These are phyloP conservation scores for Zaprionus obscuricornis DNA, from an alignment of 2,888 invertebrate species.

Conservation along the genomic window DNA sequence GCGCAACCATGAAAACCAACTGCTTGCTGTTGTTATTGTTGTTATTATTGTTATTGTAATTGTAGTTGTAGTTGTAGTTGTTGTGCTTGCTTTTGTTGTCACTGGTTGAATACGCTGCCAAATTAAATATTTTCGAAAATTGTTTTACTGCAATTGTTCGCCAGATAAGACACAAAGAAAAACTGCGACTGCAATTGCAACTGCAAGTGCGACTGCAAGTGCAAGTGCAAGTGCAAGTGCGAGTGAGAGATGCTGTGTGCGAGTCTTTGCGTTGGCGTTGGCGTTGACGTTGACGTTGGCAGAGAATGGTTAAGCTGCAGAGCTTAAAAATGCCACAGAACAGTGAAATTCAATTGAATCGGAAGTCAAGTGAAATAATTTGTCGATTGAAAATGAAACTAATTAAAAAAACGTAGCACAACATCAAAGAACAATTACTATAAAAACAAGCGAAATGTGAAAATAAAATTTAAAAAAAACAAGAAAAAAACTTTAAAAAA, in stretches of 20 bases:
- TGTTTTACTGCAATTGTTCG: not conserved
- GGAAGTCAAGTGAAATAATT: conserved; percentile 11
- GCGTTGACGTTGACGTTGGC: no score
- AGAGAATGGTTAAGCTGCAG: no score
- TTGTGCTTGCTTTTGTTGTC: conserved; percentile 9
- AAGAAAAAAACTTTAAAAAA: no score
- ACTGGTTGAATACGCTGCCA: not conserved
- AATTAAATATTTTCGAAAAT: conserved; percentile 37
- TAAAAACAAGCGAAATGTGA: no score
- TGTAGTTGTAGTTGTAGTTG: not conserved
- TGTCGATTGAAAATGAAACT: conserved; percentile 11
- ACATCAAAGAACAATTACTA: no score
- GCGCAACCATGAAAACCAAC: not conserved
- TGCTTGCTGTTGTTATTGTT: not conserved
- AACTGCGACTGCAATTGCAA: no score
- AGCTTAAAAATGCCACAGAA: no score
- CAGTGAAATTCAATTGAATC: no score
- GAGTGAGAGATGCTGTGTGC: not conserved
- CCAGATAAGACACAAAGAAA: not conserved
- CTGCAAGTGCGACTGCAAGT: not conserved
- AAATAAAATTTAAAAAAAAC: no score
- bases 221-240: not conserved
- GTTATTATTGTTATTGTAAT: no score
- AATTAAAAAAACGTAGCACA: conserved; percentile 28
- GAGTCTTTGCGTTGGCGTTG: not conserved